Evolutionary conservation across 2,797 vertebrate species (phyloP).

Genomic region (Columba guinea): DNA sequence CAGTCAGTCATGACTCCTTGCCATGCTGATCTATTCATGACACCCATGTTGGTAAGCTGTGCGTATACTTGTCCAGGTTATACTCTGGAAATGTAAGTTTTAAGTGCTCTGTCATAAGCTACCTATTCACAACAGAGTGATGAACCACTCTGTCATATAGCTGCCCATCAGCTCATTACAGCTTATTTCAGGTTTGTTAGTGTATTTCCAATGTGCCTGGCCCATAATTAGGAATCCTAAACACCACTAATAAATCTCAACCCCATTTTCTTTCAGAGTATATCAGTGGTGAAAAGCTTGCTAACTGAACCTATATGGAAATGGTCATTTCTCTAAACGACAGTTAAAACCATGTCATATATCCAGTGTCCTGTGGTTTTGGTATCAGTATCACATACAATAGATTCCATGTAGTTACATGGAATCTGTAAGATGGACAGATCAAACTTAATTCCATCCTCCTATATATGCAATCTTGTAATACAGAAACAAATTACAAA

Average conservation of each 20-base stretch:
- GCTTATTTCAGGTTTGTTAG: background rate
- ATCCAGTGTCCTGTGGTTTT: background rate
- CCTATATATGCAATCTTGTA: background rate
- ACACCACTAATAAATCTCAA: background rate
- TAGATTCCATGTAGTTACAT: background rate
- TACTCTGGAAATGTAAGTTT: background rate
- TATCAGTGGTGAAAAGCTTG: background rate
- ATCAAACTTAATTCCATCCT: background rate
- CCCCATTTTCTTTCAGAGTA: background rate
- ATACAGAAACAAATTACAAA: background rate
- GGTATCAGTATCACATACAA: background rate
- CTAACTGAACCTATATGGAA: background rate
- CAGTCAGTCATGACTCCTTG: background rate
- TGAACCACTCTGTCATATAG: background rate
- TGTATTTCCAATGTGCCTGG: background rate
- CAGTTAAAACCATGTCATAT: background rate
- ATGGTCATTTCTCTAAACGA: background rate
- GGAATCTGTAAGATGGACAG: background rate
- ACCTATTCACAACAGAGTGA: background rate
- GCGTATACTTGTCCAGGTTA: background rate
- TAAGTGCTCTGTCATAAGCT: background rate
- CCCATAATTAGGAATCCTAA: background rate
- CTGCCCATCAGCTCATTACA: background rate
- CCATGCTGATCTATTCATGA: background rate
- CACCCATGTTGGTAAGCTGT: background rate